Percentiles rank a stretch among this genome's conserved stretches.
Evolutionary conservation across 2,888 invertebrate genomes (phyloP).

Genomic region (Meganola albula): DNA sequence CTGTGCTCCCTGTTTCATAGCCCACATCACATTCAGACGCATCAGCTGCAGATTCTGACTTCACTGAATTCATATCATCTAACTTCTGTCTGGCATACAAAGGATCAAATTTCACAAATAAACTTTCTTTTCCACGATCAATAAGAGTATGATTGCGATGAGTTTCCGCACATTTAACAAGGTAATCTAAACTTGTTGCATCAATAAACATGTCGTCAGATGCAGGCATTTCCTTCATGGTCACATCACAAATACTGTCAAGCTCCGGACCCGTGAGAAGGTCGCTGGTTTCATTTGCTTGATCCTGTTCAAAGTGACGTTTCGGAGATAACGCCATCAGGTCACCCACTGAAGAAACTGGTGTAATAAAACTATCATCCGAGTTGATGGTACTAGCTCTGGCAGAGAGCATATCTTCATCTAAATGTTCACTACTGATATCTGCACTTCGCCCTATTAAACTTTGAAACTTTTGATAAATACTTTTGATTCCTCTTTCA

Average conservation of each 20-base stretch:
- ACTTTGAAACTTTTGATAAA: constrained; percentile 47
- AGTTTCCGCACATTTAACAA: constrained; percentile 66
- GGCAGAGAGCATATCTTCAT: constrained; percentile 45
- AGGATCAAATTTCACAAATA: constrained; percentile 82
- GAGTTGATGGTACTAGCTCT: constrained; percentile 41
- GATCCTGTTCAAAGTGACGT: constrained; percentile 33
- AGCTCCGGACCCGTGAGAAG: constrained; percentile 59
- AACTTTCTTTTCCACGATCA: constrained; percentile 77
- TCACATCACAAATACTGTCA: constrained; percentile 63
- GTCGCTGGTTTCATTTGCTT: constrained; percentile 48
- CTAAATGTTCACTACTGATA: constrained; percentile 15
- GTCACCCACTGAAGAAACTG: constrained; percentile 58
- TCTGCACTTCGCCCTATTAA: constrained; percentile 37
- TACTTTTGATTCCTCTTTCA: constrained; percentile 39
- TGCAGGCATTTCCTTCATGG: constrained; percentile 57
- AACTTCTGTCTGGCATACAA: constrained; percentile 53
- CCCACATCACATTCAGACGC: constrained; percentile 57
- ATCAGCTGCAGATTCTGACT: constrained; percentile 39
- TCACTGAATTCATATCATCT: constrained; percentile 29
- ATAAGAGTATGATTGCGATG: constrained; percentile 47
- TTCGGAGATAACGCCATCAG: constrained; percentile 61
- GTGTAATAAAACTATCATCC: constrained; percentile 56
- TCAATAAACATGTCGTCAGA: constrained; percentile 72
- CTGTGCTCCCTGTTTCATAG: constrained; percentile 64
- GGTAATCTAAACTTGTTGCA: constrained; percentile 75